Base-by-base conservation (phyloP, 2,888 invertebrate genomes). In the Trichacis sp. region DNA sequence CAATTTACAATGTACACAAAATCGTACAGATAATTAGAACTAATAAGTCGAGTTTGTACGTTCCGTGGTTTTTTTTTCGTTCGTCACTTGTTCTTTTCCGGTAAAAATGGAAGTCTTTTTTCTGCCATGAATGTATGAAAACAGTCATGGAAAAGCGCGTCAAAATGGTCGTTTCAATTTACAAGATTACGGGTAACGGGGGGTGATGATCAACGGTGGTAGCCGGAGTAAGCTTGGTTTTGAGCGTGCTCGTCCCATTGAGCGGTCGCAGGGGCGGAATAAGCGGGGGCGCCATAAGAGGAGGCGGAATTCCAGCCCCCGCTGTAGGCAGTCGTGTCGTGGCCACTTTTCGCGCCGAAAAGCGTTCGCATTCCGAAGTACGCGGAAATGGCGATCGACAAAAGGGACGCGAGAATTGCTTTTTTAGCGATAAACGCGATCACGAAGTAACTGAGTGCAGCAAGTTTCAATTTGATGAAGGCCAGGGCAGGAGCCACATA, bases 391-490 rank as follows among this genome's bases (percentile, higher is more conserved):
- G 88, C 86, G 71, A 90, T 85, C 1, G 90, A 89, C 66, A 89
- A 83, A 56, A 89, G 77, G 5, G 89, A 88, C 1, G 87, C 86
- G 68, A 89, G 76, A 70, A 90, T 84, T 51, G 90, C 90, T 77
- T 90, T 90, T 85, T 90, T 90, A 72, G 90, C 90, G 73, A 90
- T 80, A 65, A 90, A 80, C 45, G 87, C 87, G 68, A 89, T 86
- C 48, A 86, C 88, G 77, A 90, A 85, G 82, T 88, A 87, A 18
- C 87, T 85, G 50, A 89, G 82, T 43, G 87, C 85, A 36, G 86
- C 85, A 57, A 90, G 78, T 78, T 90, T 90, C 73, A 88, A 84
- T 80, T 89, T 89, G 0, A 67, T 18, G 47, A 89, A 84, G 20
- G 87, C 88, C 72, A 89, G 77, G 61, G 90, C 77, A 57, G 90